Evolutionary conservation across 2,113 vertebrate genomes (phyloP), one percentile per base, ranked within the genome.

Genomic region (Alces alces): DNA sequence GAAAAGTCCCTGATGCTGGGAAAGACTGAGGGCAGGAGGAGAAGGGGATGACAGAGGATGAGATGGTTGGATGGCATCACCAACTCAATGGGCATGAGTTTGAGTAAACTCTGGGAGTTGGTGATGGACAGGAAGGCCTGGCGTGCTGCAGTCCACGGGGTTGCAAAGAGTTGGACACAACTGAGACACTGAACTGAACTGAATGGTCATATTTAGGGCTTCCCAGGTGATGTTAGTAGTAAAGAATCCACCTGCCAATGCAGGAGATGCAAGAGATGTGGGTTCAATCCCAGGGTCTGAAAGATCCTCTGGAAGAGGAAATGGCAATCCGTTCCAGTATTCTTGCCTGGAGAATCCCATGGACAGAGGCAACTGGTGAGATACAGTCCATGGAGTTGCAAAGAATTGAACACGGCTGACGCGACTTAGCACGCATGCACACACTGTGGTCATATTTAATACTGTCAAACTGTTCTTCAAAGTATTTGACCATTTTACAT

Each of bases 331-430:
- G 3, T 39, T 39, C 11, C 36, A 73, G 66, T 73, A 39, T 73
- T 30, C 66, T 25, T 73, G 36, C 66, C 66, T 39, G 66, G 66
- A 73, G 5, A 73, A 39, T 39, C 36, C 10, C 21, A 73, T 12
- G 66, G 66, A 39, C 21, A 73, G 66, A 39, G 36, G 66, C n/a
- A 39, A 21, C 36, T 73, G 36, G 36, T 73, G 36, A 39, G 21
- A 39, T 36, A 73, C 11, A 25, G 66, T 39, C 66, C 21, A 73
- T 13, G 21, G 36, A 21, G 66, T 73, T 1, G 0, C 36, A 73
- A 39, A 73, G 36, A 73, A 25, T 25, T 0, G 0, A 39, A 73
- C 66, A 73, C 2, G 5, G 25, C 66, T 39, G 36, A 73, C 0
- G 21, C 0, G 0, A 73, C 21, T 23, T 73, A 73, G 66, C 17